Base-by-base conservation (phyloP, 2,888 invertebrate species). In the Punctoribates punctum region DNA sequence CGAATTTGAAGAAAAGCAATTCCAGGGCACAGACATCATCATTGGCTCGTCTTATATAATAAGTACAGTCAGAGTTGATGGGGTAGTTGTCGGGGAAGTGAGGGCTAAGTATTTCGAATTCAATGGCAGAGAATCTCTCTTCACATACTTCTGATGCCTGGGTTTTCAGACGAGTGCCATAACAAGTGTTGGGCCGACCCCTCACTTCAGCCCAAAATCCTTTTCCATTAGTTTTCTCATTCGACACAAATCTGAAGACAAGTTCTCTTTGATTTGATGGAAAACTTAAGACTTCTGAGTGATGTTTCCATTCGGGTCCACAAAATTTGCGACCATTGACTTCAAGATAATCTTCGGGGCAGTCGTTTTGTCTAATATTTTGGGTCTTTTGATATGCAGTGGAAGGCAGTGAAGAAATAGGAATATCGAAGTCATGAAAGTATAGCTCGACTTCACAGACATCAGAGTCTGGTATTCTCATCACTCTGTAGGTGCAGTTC, bases 11-110 rank as follows among this genome's bases (percentile, higher is more conserved):
- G 60, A 81, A 81, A 2, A 79, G 78, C 6, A 81, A 62, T 57
- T 81, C 81, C 17, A 81, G 76, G 34, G 80, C 81, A 75, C 81
- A 81, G 11, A 81, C 79, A 38, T 80, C 78, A 2, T 65, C 67
- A 11, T 77, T 77, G 5, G 29, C n/a, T 51, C 78, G 51, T 17
- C 77, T 42, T n/a, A 81, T 76, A 17, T 73, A 67, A 78, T 80
- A 80, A n/a, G 74, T 60, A 60, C 81, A 81, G 15, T 78, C 73
- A 4, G 57, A 42, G 25, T 77, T 75, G 25, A 79, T 48, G 0
- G 67, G 74, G 72, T 80, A 81, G 51, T 78, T 74, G 4, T 62
- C 72, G 0, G 81, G 81, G 74, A 76, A 79, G 0, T 75, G 76
- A 0, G 80, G 80, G 67, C 79, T 79, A 27, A 76, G 73, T 4